These are phyloP conservation scores for Physocephala rufipes DNA, from an alignment of 2,888 invertebrate genomes.

Conservation along the genomic window DNA sequence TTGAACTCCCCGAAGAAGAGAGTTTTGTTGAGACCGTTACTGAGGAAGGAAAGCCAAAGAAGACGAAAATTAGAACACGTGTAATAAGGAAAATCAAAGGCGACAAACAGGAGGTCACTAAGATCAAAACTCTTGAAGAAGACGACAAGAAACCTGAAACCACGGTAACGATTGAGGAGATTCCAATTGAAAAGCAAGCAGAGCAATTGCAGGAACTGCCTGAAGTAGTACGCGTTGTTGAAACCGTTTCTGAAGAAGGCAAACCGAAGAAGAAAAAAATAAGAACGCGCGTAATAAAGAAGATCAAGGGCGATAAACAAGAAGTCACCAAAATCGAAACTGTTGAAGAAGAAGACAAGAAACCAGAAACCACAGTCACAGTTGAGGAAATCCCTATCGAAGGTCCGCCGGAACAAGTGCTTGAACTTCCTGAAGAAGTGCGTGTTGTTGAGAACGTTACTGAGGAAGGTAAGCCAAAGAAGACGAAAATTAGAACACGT, in stretches of 20 bases:
- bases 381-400: slow-evolving; percentile 9
- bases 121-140: slow-evolving; percentile 21
- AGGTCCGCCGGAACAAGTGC: not conserved
- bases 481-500: slow-evolving; percentile 1
- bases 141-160: slow-evolving; percentile 19
- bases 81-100: slow-evolving; percentile 13
- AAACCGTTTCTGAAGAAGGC: slow-evolving; percentile 13
- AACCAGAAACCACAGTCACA: slow-evolving; percentile 19
- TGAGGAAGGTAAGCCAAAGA: slow-evolving; percentile 15
- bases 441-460: slow-evolving; percentile 8
- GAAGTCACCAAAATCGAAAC: slow-evolving; percentile 15
- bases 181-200: not conserved
- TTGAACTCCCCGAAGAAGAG: slow-evolving; percentile 9
- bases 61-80: slow-evolving; percentile 9
- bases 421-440: slow-evolving; percentile 12
- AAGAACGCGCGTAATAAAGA: not conserved
- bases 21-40: slow-evolving; percentile 9
- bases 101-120: slow-evolving; percentile 5
- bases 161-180: slow-evolving; percentile 13
- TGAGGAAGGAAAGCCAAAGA: slow-evolving; percentile 14
- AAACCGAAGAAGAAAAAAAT: slow-evolving; percentile 9
- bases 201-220: slow-evolving; percentile 4
- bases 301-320: slow-evolving; percentile 15
- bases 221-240: slow-evolving; percentile 9
- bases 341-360: slow-evolving; percentile 22